Conservation (phyloP, 2,797 vertebrate genomes). For the Hozukius guyotensis region DNA sequence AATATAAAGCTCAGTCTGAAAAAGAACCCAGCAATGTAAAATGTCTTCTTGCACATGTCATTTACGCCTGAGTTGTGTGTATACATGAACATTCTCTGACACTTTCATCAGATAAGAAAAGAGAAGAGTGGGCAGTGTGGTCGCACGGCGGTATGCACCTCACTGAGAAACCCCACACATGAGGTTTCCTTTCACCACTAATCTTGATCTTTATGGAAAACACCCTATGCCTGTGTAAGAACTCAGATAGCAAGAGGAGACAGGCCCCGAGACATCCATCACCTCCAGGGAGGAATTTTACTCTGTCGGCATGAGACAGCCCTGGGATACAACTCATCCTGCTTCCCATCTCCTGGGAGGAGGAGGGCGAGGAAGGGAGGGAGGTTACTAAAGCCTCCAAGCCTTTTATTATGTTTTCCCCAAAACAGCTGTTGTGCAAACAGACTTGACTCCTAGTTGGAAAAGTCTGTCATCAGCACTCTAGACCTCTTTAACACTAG, state of each 20-base stretch:
- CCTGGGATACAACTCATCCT: conserved; percentile 62
- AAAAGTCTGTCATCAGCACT: conserved; percentile 81
- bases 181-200: conserved; percentile 52
- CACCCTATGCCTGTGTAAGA: conserved; percentile 44
- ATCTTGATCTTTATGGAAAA: conserved; percentile 69
- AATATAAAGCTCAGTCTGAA: not conserved
- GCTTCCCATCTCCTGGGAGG: conserved; percentile 60
- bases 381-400: conserved; percentile 55
- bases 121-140: not conserved
- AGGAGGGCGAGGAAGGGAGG: conserved; percentile 40
- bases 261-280: conserved; percentile 79
- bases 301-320: conserved; percentile 66
- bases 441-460: conserved; percentile 69
- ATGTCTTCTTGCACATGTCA: not conserved
- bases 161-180: conserved; percentile 35
- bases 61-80: not conserved
- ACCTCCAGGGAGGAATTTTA: conserved; percentile 78
- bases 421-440: conserved; percentile 85
- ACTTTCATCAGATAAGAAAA: conserved; percentile 17
- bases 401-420: conserved; percentile 83
- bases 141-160: conserved; percentile 34
- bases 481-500: conserved; percentile 57
- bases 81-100: not conserved
- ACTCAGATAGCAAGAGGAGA: conserved; percentile 78
- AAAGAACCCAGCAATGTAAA: not conserved